Evolutionary conservation across 2,113 vertebrate species (phyloP).

Genomic region (Cryptotis parvus): DNA sequence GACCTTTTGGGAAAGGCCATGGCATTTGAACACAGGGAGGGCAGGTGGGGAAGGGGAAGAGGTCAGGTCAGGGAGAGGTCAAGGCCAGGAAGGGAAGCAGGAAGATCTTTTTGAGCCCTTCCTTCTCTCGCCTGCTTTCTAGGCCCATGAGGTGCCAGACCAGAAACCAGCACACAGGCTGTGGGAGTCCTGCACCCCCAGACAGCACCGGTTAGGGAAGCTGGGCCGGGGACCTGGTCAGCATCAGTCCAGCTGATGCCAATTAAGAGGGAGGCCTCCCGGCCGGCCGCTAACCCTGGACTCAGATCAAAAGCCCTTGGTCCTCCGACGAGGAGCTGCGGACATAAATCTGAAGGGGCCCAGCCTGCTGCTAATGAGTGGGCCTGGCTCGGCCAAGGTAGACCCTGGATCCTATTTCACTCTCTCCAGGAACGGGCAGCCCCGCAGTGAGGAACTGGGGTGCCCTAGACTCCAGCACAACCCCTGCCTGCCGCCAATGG

Average conservation of each 20-base stretch:
- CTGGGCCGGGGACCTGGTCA: slow-evolving; percentile 17
- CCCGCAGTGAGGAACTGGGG: neutral
- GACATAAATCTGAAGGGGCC: slow-evolving; percentile 63
- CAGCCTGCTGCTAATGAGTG: slow-evolving; percentile 52
- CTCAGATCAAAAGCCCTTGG: slow-evolving; percentile 71
- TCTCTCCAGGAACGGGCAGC: neutral
- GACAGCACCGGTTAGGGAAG: neutral
- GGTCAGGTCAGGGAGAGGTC: neutral
- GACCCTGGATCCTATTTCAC: slow-evolving; percentile 25
- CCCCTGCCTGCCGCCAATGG: neutral
- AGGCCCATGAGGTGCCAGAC: neutral
- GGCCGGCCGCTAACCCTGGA: slow-evolving; percentile 26
- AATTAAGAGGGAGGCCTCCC: slow-evolving; percentile 58
- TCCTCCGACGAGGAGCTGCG: slow-evolving; percentile 26
- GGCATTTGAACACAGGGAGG: neutral
- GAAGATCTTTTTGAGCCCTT: neutral
- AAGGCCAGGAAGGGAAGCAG: neutral
- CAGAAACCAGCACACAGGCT: neutral
- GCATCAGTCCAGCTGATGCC: slow-evolving; percentile 53
- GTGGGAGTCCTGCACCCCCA: neutral
- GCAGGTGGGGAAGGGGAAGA: neutral
- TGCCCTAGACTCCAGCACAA: neutral
- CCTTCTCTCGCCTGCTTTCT: neutral
- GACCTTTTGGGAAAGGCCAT: neutral
- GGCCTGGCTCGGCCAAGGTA: neutral